Base-by-base conservation (phyloP, 2,797 vertebrate species). In the Merluccius polli region DNA sequence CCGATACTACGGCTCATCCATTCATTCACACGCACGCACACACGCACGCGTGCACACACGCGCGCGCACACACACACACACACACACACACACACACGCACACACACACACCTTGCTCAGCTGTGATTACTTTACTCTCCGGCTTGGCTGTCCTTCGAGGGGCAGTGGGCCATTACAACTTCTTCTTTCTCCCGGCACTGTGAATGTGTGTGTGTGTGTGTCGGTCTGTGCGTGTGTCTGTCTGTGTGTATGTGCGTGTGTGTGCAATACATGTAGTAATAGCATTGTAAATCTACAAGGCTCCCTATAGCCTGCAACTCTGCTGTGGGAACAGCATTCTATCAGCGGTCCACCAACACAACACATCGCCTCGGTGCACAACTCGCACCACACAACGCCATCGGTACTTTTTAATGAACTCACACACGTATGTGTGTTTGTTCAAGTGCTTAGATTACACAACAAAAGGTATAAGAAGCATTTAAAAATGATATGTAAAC, bases 251-350 rank as follows among this genome's bases (percentile, higher is more conserved):
- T 72, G 76, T 72, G 75, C 63, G 44, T 78, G 81, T 83, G 75
- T 83, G 67, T 82, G 87, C 83, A 59, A 24, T 59, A 78, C 78
- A 80, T 80, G 83, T 70, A 79, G 81, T 89, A 90, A 90, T 83
- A 84, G 87, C 83, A 80, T 86, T 86, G 90, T 91, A 93, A 92
- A 92, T 92, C 89, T 91, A 81, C 83, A 85, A 81, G 83, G 86
- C 73, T 86, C 83, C 87, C 87, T 88, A 24, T 59, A n/a, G 86
- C 83, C 82, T 71, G 24, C 27, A 29, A 83, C 85, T 88, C 87
- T 77, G 78, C 80, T 84, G 76, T 84, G 82, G 89, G 86, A 83
- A 77, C 74, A 2, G 79, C 80, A 76, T 87, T 87, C 73, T 76
- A 83, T 92, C 89, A 88, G n/a, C n/a, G 69, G 31, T 83, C 75